A percentile compares a stretch with the other conserved stretches of the same genome.
Conservation (phyloP, 53 echinoderm and acorn worm species). For the Holothuria scabra region DNA sequence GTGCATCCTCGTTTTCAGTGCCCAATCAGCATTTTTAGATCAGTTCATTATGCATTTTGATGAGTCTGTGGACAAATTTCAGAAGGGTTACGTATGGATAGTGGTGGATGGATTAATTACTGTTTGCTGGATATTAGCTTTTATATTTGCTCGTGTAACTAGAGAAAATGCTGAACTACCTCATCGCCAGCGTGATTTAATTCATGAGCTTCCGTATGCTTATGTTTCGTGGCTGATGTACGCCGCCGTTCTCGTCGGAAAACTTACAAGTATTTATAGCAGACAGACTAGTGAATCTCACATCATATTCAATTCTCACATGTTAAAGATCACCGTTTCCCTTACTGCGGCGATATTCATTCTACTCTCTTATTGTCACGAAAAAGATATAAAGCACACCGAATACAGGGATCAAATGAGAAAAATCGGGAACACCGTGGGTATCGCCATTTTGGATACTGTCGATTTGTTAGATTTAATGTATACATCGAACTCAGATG, state of each 20-base stretch:
- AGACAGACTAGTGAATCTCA: constrained; percentile 54
- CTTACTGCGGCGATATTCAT: constrained; percentile 76
- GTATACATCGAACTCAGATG: constrained; percentile 38
- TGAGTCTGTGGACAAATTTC: constrained; percentile 56
- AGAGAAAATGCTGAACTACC: constrained; percentile 70
- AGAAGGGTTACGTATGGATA: constrained; percentile 80
- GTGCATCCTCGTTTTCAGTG: constrained; percentile 60
- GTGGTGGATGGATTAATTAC: constrained; percentile 69
- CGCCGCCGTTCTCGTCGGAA: constrained; percentile 79
- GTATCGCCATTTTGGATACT: constrained; percentile 83
- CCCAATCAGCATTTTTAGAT: constrained; percentile 72
- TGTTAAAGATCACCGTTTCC: constrained; percentile 84
- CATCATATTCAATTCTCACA: constrained; percentile 67
- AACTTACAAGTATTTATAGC: constrained; percentile 73
- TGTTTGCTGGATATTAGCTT: constrained; percentile 71
- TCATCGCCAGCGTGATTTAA: constrained; percentile 56
- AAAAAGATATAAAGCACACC: constrained; percentile 73
- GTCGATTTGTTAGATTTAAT: constrained; percentile 84
- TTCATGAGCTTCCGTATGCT: constrained; percentile 76
- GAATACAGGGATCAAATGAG: constrained; percentile 76
- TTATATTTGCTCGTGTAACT: constrained; percentile 63
- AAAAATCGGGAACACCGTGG: constrained; percentile 73
- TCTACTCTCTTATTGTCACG: constrained; percentile 80
- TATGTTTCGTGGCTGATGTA: constrained; percentile 88
- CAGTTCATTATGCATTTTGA: constrained; percentile 75